Base-by-base conservation (phyloP, 2,797 vertebrate genomes). In the Holocentrus rufus region DNA sequence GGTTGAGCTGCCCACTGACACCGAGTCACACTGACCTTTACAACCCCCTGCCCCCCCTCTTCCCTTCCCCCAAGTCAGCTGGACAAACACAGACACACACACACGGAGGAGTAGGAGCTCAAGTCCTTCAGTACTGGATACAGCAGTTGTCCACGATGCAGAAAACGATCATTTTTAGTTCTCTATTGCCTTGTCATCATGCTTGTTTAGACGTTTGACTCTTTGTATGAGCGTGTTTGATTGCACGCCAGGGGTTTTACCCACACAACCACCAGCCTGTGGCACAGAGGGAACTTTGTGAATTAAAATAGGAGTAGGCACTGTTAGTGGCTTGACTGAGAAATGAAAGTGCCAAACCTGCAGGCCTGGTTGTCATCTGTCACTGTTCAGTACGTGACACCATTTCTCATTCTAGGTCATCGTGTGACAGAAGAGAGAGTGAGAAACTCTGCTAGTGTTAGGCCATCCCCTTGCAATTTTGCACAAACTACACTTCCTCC, bases 11-110 rank as follows among this genome's bases (percentile, higher is more conserved):
- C 72, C 73, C n/a, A 0, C 56, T 53, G 68, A 82, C 76, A 79
- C 64, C 0, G 73, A 86, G 80, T 87, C 82, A 87, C 46, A 7
- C 42, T 80, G 82, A 91, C 89, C 84, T 84, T 80, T 75, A 49
- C 73, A 57, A 52, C 55, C 39, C 74, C 39, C 39, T 11, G 3
- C 36, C 31, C 31, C 31, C 31, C n/a, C n/a, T n/a, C n/a, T n/a
- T n/a, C 31, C 31, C 31, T 1, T 10, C 36, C 36, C 73, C 23
- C 7, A 71, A 57, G 63, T 81, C 79, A 82, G 87, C 87, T 84
- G 77, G 69, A 81, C 50, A 84, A 89, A 85, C 79, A 85, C 55
- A 27, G 9, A 25, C 14, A n/a, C n/a, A n/a, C n/a, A n/a, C n/a
- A n/a, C 31, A 34, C 31, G 8, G 5, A 34, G 31, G 31, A 34